A percentile compares a stretch with the other conserved stretches of the same genome.
Conservation (phyloP, 1,140 invertebrate genomes). For the Drosophila ercepeae region DNA sequence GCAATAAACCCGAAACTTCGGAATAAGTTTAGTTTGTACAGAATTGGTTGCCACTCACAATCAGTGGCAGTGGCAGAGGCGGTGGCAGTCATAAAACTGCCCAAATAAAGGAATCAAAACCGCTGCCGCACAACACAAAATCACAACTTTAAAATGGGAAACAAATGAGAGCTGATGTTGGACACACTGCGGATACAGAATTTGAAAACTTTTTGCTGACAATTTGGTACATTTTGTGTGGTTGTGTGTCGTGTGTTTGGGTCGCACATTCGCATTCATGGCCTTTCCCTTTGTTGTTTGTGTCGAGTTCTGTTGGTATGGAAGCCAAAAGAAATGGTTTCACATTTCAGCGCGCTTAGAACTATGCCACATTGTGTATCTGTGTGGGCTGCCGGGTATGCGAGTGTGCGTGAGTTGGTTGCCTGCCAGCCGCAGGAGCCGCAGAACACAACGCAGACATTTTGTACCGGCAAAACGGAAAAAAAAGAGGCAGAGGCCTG, state of each 20-base stretch:
- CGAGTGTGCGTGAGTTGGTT: slow-evolving; percentile 29
- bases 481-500: slow-evolving; percentile 22
- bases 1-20: slow-evolving; percentile 13
- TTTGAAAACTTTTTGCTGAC: slow-evolving; percentile 68
- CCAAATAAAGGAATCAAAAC: slow-evolving; percentile 14
- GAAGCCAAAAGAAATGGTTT: slow-evolving; percentile 55
- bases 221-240: slow-evolving; percentile 62
- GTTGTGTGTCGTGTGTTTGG: slow-evolving; percentile 37
- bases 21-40: slow-evolving; percentile 1
- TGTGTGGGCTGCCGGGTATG: neutral
- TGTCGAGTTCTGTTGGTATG: slow-evolving; percentile 7
- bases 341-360: slow-evolving; percentile 74
- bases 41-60: slow-evolving; percentile 22
- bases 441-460: slow-evolving; percentile 33
- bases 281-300: slow-evolving; percentile 50
- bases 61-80: neutral
- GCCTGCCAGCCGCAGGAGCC: slow-evolving; percentile 36
- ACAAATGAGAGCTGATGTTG: slow-evolving; percentile 2
- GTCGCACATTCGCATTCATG: slow-evolving; percentile 64
- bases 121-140: neutral
- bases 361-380: slow-evolving; percentile 51
- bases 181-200: slow-evolving; percentile 6
- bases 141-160: slow-evolving; percentile 25
- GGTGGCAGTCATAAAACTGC: neutral
- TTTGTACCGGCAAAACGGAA: slow-evolving; percentile 5